These are phyloP conservation scores for Clitarchus hookeri DNA, from an alignment of 2,888 invertebrate species.

Conservation along the genomic window DNA sequence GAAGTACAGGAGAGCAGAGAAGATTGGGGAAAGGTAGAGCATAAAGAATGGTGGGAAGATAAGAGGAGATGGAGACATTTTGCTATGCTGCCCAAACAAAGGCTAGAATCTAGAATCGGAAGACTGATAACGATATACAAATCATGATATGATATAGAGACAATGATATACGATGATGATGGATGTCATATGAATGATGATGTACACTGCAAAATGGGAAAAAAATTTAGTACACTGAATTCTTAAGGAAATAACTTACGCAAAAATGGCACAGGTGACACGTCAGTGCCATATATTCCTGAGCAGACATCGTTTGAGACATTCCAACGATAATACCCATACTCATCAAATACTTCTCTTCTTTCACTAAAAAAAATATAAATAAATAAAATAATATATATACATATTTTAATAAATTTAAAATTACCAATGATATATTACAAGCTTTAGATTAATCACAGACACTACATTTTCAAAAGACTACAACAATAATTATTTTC, in stretches of 20 bases:
- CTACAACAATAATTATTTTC: too few relatives aligned
- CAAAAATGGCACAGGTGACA: conserved; percentile 51
- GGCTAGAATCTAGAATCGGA: too few relatives aligned
- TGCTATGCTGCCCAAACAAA: too few relatives aligned
- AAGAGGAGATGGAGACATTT: too few relatives aligned
- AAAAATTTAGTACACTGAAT: background rate
- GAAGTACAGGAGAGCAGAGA: too few relatives aligned
- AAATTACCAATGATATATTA: background rate
- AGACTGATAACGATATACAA: too few relatives aligned
- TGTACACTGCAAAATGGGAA: background rate
- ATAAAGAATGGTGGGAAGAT: too few relatives aligned
- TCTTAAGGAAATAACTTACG: conserved; percentile 49
- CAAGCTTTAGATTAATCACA: background rate
- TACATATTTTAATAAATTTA: background rate
- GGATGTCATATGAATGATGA: too few relatives aligned
- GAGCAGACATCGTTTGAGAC: conserved; percentile 49
- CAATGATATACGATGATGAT: too few relatives aligned
- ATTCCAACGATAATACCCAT: conserved; percentile 55
- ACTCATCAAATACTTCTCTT: conserved; percentile 49
- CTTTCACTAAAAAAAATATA: conserved; percentile 29
- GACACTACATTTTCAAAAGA: too few relatives aligned
- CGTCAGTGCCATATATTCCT: conserved; percentile 46
- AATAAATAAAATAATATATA: conserved; percentile 3
- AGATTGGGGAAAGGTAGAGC: too few relatives aligned
- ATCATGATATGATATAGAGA: too few relatives aligned